phyloP scores from a whole-genome alignment of 2,113 vertebrate species.

The Epinephelus lanceolatus region DNA sequence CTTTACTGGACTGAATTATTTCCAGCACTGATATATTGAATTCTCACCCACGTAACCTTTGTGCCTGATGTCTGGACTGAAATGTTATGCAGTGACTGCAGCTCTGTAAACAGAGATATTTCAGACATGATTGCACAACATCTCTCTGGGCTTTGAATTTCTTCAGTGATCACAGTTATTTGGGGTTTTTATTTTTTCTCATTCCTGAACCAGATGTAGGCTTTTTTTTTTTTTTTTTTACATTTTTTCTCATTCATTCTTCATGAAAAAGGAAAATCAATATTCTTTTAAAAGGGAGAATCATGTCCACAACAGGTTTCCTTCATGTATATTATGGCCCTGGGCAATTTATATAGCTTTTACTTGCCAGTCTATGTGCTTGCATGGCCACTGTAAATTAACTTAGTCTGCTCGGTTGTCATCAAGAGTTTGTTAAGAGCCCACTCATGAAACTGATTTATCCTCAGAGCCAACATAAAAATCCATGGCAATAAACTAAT shows the following conservation, averaged over 20 bases:
- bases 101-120: not conserved
- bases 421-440: slow-evolving; percentile 44
- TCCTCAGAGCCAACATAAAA: slow-evolving; percentile 29
- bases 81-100: not conserved
- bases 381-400: slow-evolving; percentile 37
- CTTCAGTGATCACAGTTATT: not conserved
- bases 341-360: slow-evolving; percentile 6
- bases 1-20: too few species aligned
- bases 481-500: slow-evolving; percentile 33
- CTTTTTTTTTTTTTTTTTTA: not conserved
- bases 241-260: not conserved
- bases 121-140: not conserved
- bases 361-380: slow-evolving; percentile 9
- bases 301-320: slow-evolving; percentile 1
- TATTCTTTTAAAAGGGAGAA: not conserved
- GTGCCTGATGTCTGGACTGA: not conserved
- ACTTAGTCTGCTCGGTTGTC: slow-evolving; percentile 37
- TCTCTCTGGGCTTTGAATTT: not conserved
- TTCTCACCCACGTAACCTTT: not conserved
- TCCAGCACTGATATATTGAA: not conserved
- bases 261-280: not conserved
- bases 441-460: slow-evolving; percentile 42
- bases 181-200: too few species aligned
- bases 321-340: not conserved
- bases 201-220: not conserved